Evolutionary conservation across 2,113 vertebrate species (phyloP).

Genomic region (Xiphophorus maculatus): DNA sequence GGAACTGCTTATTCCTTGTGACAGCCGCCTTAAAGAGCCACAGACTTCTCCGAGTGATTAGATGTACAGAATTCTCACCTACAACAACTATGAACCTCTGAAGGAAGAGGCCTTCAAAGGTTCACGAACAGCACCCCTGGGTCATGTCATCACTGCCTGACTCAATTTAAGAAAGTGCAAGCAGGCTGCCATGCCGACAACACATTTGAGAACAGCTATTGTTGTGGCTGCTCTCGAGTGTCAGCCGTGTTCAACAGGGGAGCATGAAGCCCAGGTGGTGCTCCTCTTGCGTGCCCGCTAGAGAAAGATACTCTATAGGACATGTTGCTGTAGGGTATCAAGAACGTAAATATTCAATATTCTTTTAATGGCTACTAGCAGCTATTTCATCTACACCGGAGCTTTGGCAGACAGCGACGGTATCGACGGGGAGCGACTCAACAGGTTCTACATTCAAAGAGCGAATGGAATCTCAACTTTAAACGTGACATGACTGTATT

Average conservation of each 20-base stretch:
- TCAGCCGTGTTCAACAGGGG: constrained; percentile 14
- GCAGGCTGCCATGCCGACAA: background rate
- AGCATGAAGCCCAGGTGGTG: constrained; percentile 3
- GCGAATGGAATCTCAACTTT: background rate
- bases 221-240: constrained; percentile 34
- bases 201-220: constrained; percentile 33
- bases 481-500: background rate
- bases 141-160: background rate
- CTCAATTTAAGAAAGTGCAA: constrained; percentile 11
- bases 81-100: background rate
- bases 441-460: constrained; percentile 26
- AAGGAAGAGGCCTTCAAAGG: background rate
- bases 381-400: constrained; percentile 6
- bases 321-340: constrained; percentile 31
- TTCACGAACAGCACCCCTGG: background rate
- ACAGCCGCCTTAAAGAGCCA: background rate
- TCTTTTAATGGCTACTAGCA: constrained; percentile 57
- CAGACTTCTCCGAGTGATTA: background rate
- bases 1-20: too few species aligned
- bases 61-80: background rate
- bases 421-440: constrained; percentile 12
- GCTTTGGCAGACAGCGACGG: constrained; percentile 26
- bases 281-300: constrained; percentile 50
- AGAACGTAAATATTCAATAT: constrained; percentile 8
- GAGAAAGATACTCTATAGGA: constrained; percentile 42